phyloP scores from a whole-genome alignment of 92 coral and sea anemone species.

The Siderastrea siderea region DNA sequence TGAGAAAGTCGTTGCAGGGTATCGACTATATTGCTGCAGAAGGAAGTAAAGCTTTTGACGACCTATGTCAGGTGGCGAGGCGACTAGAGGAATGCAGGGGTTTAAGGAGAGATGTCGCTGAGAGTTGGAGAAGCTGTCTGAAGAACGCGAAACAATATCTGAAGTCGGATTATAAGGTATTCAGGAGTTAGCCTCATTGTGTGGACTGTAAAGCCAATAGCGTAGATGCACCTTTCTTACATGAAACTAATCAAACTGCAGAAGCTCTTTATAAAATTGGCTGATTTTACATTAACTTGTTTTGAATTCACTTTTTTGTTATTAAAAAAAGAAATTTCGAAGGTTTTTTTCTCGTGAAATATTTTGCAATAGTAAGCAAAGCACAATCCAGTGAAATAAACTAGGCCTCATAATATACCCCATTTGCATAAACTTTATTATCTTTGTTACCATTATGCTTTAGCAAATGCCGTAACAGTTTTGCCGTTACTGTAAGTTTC shows the following conservation, averaged over 20 bases:
- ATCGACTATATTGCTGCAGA: constrained; percentile 41
- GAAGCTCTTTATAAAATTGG: not conserved
- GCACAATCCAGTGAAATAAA: no score
- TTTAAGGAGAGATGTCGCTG: not conserved
- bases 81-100: constrained; percentile 11
- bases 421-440: no score
- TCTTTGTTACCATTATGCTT: no score
- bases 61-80: constrained; percentile 7
- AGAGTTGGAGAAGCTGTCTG: not conserved
- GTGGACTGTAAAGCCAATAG: not conserved
- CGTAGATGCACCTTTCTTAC: not conserved
- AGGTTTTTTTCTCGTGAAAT: no score
- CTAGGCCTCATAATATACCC: no score
- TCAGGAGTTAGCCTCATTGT: constrained; percentile 3
- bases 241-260: not conserved
- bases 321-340: no score
- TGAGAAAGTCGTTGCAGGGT: constrained; percentile 34
- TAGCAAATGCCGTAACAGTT: no score
- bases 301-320: not conserved
- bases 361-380: no score
- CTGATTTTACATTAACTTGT: not conserved
- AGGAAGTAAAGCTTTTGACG: constrained; percentile 31
- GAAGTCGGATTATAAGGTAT: constrained; percentile 46
- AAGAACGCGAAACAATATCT: constrained; percentile 25
- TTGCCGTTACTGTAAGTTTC: no score